Base-by-base conservation (phyloP, 2,797 vertebrate species). In the Catostomus latipinnis region DNA sequence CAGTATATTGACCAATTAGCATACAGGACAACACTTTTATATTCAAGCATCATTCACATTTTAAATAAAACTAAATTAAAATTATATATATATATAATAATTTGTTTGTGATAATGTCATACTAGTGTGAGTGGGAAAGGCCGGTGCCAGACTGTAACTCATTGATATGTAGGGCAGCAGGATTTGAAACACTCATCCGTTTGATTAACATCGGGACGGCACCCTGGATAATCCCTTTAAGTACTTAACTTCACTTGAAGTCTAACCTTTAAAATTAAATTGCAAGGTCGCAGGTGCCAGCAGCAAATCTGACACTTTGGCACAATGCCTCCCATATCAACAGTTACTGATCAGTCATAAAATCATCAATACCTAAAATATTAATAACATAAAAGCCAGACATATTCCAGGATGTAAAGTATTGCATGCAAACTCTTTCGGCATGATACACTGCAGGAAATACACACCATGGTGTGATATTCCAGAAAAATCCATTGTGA, bases 141-240 rank as follows among this genome's bases (percentile, higher is more conserved):
- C 10, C 46, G 12, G 43, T 11, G 6, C 34, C 34, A 34, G 34
- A 34, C 34, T 34, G 34, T 34, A 34, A 76, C 34, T 58, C 5
- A 53, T 5, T 53, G 22, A 61, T 48, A 70, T 68, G 5, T 52
- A 43, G 74, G 65, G 13, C 74, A 77, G 45, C 74, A 69, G 13
- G 54, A 69, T 2, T 50, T 53, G 16, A 6, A 43, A 22, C 1
- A 67, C 12, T 58, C 63, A 16, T 65, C 6, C 54, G 34, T 58
- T 67, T 58, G 45, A 67, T 45, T 34, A 67, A 76, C 0, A 6
- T 53, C 53, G 0, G 1, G 16, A 76, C 8, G 16, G 11, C 54
- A 76, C 45, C 8, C 63, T 22, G 10, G 2, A 60, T 60, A 68
- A 67, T 67, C 74, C 48, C 58, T 63, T 53, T 18, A 76, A 22